Base-by-base conservation (phyloP, 2,888 invertebrate species). In the Agrilus cyanescens region DNA sequence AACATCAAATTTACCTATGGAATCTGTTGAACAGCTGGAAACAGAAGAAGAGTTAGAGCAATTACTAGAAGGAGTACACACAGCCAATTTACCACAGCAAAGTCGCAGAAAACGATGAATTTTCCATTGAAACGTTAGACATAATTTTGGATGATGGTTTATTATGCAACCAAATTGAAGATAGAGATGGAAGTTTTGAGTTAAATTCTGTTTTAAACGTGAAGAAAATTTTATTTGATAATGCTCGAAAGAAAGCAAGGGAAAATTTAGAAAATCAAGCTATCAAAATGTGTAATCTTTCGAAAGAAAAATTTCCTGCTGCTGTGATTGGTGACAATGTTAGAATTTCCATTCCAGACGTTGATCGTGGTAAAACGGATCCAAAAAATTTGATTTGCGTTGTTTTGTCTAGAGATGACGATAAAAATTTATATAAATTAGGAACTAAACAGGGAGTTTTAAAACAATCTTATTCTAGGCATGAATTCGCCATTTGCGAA, bases 1-100 rank as follows among this genome's bases (percentile, higher is more conserved):
- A 41, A 40, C 40, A 46, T 44, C 44, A 44, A 46, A 40, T 46
- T 38, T 46, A 41, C 41, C 45, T 41, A 46, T 46, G 45, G 47
- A 46, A 47, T 47, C 41, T 47, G 47, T 47, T 47, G 42, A 47
- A 47, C 47, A 45, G 47, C 47, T 47, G 45, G 40, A 47, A 47
- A 46, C 45, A 46, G 45, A 46, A 46, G 45, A 46, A 46, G 45
- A 46, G 41, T 44, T 44, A 44, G 44, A 43, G 43, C 38, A 43
- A 43, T 43, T 43, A 43, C 38, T 40, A 43, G 43, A 43, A 43
- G 38, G 43, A 40, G 39, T 43, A 43, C 43, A 43, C 43, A 43
- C 38, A 43, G 43, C 38, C 43, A 43, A 43, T 43, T 43, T 38
- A 43, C 42, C 37, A 42, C 37, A 42, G 37, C 37, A 37, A 42